Conservation (phyloP, 2,888 invertebrate species). For the Lacanobia oleracea region DNA sequence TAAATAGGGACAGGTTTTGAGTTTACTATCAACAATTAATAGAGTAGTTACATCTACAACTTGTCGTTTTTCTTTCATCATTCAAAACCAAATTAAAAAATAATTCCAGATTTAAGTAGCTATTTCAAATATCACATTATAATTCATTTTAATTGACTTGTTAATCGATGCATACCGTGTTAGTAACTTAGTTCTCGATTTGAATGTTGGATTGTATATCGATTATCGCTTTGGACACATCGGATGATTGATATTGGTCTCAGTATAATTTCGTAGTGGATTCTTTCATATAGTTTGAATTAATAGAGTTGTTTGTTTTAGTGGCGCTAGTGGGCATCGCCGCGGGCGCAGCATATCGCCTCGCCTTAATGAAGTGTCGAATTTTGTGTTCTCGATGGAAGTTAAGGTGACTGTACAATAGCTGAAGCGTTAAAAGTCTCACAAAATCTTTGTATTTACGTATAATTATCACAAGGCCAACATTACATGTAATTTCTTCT, state of each 20-base stretch:
- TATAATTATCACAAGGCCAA: neutral
- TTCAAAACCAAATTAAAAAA: conserved; percentile 30
- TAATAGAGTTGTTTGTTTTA: conserved; percentile 90
- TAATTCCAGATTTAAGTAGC: conserved; percentile 36
- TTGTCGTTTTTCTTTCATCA: conserved; percentile 6
- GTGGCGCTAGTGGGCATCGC: conserved; percentile 76
- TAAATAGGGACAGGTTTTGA: conserved; percentile 20
- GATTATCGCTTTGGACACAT: conserved; percentile 80
- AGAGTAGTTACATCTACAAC: neutral
- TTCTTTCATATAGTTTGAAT: conserved; percentile 78
- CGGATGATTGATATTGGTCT: conserved; percentile 84
- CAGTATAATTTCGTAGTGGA: conserved; percentile 77
- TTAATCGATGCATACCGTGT: conserved; percentile 75
- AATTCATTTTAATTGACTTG: conserved; percentile 76
- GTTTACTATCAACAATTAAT: neutral
- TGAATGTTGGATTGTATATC: conserved; percentile 78
- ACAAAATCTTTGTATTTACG: neutral
- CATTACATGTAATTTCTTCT: neutral
- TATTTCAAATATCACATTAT: conserved; percentile 65
- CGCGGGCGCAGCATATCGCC: conserved; percentile 82
- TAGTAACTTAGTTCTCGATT: conserved; percentile 71
- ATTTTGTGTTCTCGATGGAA: conserved; percentile 74
- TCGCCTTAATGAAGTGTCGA: conserved; percentile 84
- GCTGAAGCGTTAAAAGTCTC: neutral
- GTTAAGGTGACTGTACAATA: conserved; percentile 72